phyloP scores from a whole-genome alignment of 1,140 invertebrate genomes.

The Phymastichus coffea region DNA sequence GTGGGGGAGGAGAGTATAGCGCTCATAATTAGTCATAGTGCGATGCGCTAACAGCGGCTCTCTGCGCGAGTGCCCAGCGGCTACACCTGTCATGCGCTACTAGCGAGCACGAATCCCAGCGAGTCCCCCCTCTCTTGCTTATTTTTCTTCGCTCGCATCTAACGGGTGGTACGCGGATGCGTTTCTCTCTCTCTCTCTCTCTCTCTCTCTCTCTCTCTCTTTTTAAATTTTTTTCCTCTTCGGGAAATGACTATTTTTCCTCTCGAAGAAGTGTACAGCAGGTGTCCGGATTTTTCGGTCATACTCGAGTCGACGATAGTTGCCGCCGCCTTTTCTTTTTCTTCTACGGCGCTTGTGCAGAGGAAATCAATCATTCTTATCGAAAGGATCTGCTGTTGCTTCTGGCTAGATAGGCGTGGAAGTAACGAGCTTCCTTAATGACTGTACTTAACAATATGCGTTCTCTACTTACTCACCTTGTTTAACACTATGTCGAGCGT shows the following conservation, averaged over 20 bases:
- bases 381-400: no score
- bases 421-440: no score
- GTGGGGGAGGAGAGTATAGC: no score
- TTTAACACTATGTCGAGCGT: no score
- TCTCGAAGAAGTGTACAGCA: no score
- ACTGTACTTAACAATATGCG: no score
- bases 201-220: neutral
- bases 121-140: no score
- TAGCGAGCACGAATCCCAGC: slow-evolving; percentile 10
- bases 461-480: no score
- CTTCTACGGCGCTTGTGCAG: no score
- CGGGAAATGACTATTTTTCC: neutral
- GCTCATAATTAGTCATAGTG: slow-evolving; percentile 56
- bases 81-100: slow-evolving; percentile 4
- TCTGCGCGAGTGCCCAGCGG: slow-evolving; percentile 50
- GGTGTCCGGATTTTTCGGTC: neutral
- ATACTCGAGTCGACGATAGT: neutral
- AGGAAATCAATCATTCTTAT: no score
- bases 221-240: neutral
- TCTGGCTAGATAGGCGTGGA: no score
- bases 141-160: no score
- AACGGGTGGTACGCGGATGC: slow-evolving; percentile 21
- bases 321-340: neutral
- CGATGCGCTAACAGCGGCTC: slow-evolving; percentile 57
- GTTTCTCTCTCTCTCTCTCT: neutral